Conservation (phyloP, 2,113 vertebrate genomes). For the Atherinomorus stipes region DNA sequence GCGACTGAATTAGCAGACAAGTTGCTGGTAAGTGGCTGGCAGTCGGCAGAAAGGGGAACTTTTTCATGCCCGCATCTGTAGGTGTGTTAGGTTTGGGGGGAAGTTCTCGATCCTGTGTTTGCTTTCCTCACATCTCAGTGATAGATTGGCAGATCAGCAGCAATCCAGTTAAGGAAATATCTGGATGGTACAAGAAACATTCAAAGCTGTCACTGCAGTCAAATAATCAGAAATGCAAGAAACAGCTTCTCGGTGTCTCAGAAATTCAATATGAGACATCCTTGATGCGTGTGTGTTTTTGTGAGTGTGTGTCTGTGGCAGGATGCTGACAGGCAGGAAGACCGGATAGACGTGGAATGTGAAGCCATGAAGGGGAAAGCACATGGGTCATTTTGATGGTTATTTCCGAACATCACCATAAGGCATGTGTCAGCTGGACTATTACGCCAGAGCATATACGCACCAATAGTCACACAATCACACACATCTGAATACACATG, state of each 20-base stretch:
- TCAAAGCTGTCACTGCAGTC: too few relatives aligned
- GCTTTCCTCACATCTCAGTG: too few relatives aligned
- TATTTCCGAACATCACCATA: constrained; percentile 67
- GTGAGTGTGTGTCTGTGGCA: background rate
- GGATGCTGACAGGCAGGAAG: constrained; percentile 15
- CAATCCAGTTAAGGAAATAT: too few relatives aligned
- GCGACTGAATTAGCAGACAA: too few relatives aligned
- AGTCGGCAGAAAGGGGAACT: too few relatives aligned
- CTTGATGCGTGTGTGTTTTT: background rate
- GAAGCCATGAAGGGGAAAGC: constrained; percentile 33
- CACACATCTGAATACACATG: background rate
- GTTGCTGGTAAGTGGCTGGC: too few relatives aligned
- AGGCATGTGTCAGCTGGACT: constrained; percentile 72
- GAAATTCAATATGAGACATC: background rate
- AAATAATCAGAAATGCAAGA: background rate
- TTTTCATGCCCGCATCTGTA: too few relatives aligned
- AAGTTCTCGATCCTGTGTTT: too few relatives aligned
- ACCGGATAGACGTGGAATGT: constrained; percentile 15
- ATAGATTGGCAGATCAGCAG: too few relatives aligned
- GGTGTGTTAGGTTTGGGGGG: too few relatives aligned
- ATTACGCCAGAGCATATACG: constrained; percentile 62
- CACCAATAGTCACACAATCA: constrained; percentile 20
- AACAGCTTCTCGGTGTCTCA: background rate
- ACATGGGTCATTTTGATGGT: constrained; percentile 63
- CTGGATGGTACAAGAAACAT: too few relatives aligned